Evolutionary conservation across 2,888 invertebrate genomes (phyloP), one percentile per base, ranked within the genome.

Genomic region (Apotomis capreana): DNA sequence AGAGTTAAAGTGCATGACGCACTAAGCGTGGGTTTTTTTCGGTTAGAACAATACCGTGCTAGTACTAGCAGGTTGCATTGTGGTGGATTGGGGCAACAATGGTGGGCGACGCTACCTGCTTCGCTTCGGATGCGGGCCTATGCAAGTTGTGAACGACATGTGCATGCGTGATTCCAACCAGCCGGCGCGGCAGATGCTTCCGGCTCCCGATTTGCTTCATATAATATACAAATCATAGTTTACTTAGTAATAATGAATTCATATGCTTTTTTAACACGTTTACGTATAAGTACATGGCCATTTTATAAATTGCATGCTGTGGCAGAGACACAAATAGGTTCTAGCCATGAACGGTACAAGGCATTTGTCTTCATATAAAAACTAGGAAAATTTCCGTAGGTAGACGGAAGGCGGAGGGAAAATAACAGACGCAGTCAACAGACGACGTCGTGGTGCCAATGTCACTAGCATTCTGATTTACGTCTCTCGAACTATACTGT

Each of bases 21-120:
- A 84, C 84, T 87, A 84, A 83, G 78, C 75, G 79, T 78, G 26
- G 77, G 73, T 79, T 83, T 83, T 87, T 89, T 89, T 82, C 84
- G 83, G 79, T 74, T 79, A 84, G 84, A 88, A 91, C 87, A 90
- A 89, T 87, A 86, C 84, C 83, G 85, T 81, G 84, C 85, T 84
- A 85, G 86, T 86, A 88, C 85, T 84, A 85, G 86, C 86, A 88
- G 87, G 87, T 88, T 72, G 58, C 78, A 84, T 89, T 89, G 87
- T 89, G 74, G 71, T 75, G 77, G 83, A 83, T 82, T 79, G 75
- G 78, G 78, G 81, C 77, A 87, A 91, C 89, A 91, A 90, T 89
- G 82, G 79, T 69, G 73, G 78, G 77, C 73, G 77, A 76, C 77
- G 87, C 92, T 92, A 92, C 91, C 92, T 92, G 90, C 81, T 26